These are phyloP conservation scores for Amiota minor DNA, from an alignment of 2,888 invertebrate species.

Conservation along the genomic window DNA sequence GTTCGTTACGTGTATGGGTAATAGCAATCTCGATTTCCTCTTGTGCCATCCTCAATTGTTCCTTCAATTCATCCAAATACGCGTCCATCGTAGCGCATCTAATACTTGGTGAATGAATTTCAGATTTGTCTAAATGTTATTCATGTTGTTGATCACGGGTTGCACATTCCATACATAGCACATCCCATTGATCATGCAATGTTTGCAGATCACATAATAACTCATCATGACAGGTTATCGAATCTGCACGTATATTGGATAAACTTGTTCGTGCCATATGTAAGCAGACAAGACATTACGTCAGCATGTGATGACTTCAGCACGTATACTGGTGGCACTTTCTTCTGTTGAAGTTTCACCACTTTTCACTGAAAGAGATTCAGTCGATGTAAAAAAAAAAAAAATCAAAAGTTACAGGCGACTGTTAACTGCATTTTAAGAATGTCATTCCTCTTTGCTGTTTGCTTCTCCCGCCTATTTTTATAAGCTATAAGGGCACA, in stretches of 20 bases:
- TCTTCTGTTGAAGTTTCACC: constrained; percentile 72
- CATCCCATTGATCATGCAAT: constrained; percentile 76
- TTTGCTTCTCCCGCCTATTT: too few species aligned
- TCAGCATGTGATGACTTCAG: constrained; percentile 79
- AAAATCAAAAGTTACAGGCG: too few species aligned
- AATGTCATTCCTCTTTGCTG: too few species aligned
- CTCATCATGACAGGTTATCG: too few species aligned
- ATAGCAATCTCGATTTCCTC: constrained; percentile 76
- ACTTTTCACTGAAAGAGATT: constrained; percentile 60
- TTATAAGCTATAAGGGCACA: too few species aligned
- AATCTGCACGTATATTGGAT: too few species aligned
- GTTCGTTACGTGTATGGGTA: constrained; percentile 80
- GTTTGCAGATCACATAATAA: constrained; percentile 75
- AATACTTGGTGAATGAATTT: constrained; percentile 49
- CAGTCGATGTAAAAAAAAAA: constrained; percentile 69
- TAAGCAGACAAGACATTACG: constrained; percentile 39
- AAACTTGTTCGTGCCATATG: too few species aligned
- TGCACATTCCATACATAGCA: constrained; percentile 75
- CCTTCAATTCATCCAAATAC: constrained; percentile 63
- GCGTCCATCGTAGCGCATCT: constrained; percentile 41
- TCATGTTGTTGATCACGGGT: constrained; percentile 76
- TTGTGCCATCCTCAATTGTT: constrained; percentile 53
- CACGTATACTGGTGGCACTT: constrained; percentile 80
- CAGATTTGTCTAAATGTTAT: too few species aligned
- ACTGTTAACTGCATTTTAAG: too few species aligned